Conservation (phyloP, 1,140 invertebrate genomes). For the Achroia grisella region DNA sequence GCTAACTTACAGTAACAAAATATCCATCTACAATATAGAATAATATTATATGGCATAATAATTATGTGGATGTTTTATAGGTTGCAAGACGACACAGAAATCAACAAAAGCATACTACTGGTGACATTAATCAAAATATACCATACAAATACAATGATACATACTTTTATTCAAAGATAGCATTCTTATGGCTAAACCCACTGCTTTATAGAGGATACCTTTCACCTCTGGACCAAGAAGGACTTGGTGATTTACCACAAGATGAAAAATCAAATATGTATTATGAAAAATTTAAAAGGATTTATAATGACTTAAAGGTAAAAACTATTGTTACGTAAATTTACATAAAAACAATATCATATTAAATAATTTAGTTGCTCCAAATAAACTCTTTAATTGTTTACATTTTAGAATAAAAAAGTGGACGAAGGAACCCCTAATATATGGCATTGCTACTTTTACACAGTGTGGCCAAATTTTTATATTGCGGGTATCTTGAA, state of each 20-base stretch:
- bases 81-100: conserved; percentile 36
- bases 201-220: conserved; percentile 80
- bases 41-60: too few relatives aligned
- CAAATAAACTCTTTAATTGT: conserved; percentile 5
- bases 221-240: conserved; percentile 78
- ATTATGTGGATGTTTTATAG: conserved; percentile 44
- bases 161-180: conserved; percentile 81
- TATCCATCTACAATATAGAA: too few relatives aligned
- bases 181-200: conserved; percentile 85
- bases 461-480: conserved; percentile 82
- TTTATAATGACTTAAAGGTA: conserved; percentile 72
- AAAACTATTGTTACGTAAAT: too few relatives aligned
- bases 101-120: conserved; percentile 26
- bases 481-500: conserved; percentile 83
- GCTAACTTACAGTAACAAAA: too few relatives aligned
- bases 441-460: conserved; percentile 80
- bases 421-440: conserved; percentile 15
- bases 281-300: conserved; percentile 72
- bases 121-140: conserved; percentile 24
- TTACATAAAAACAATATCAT: not conserved
- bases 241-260: conserved; percentile 81
- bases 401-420: conserved; percentile 33
- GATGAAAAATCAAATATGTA: conserved; percentile 74
- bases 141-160: conserved; percentile 76
- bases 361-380: not conserved